Base-by-base conservation (phyloP, 2,113 vertebrate species). In the Upupa epops region DNA sequence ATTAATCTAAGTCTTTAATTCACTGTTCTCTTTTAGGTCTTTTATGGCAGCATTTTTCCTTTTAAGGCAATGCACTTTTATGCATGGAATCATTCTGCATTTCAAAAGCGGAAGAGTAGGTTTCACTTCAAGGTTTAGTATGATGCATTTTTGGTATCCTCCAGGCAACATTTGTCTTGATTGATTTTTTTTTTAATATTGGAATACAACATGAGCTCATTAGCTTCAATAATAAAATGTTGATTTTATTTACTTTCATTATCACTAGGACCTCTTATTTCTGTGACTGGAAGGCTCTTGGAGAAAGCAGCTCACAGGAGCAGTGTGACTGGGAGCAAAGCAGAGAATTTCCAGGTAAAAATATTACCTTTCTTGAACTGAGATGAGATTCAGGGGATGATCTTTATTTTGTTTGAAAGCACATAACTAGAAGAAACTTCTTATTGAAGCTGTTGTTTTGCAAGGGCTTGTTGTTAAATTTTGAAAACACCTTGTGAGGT, bases 401-500 rank as follows among this genome's bases (percentile, higher is more conserved):
- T 25, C 6, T 31, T 59, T 42, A 36, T 40, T 54, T 58, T 78
- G 64, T 17, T 59, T 75, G 19, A 7, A 89, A 28, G 3, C 32
- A 32, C 17, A 5, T 22, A n/a, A 10, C 17, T 71, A 42, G 21
- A 82, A 81, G 40, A 49, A 68, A 45, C 29, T 76, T 5, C 60
- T 79, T 61, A 32, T 49, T 92, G 81, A 86, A 68, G 48, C 68
- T 42, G 7, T 13, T 85, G 28, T 36, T 92, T 92, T 89, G 73
- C 59, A 64, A 68, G 59, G 46, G 48, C 26, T 52, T 90, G 66
- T 79, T 93, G 49, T 52, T 86, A 36, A 74, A 70, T 51, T 91
- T 63, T 76, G 83, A 83, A 94, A 90, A 76, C 32, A n/a, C 16
- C 51, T 80, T 54, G 61, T 95, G 72, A 83, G n/a, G 61, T 89